phyloP scores from a whole-genome alignment of 2,888 invertebrate species.

The Geotrupes spiniger region DNA sequence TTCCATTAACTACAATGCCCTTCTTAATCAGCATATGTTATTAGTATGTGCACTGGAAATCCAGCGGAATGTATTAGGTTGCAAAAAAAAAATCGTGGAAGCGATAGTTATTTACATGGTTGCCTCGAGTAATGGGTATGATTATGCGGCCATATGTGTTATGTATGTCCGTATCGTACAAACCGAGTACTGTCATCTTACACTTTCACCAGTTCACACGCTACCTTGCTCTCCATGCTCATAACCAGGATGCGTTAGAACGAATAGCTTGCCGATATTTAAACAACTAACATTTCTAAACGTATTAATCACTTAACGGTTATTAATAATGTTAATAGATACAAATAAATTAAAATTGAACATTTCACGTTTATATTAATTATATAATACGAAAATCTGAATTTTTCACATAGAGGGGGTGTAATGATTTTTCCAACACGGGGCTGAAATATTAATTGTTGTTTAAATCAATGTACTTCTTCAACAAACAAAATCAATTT shows the following conservation, averaged over 20 bases:
- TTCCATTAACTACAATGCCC: conserved; percentile 4
- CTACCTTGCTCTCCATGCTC: conserved; percentile 26
- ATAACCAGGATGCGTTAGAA: conserved; percentile 23
- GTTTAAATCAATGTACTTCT: too few relatives aligned
- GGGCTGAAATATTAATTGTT: too few relatives aligned
- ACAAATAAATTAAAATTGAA: too few relatives aligned
- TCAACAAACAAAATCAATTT: too few relatives aligned
- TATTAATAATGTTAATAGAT: too few relatives aligned
- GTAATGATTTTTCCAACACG: too few relatives aligned
- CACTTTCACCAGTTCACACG: conserved; percentile 47
- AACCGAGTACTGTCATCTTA: conserved; percentile 39
- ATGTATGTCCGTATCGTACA: conserved; percentile 8
- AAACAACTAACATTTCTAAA: too few relatives aligned
- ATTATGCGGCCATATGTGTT: conserved; percentile 38
- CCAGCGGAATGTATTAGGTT: conserved; percentile 14
- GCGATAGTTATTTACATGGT: conserved; percentile 27
- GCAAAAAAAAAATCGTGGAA: conserved; percentile 17
- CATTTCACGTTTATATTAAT: too few relatives aligned
- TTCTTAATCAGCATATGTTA: conserved; percentile 4
- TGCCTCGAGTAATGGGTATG: conserved; percentile 36
- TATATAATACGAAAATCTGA: too few relatives aligned
- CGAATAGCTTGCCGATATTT: conserved; percentile 5
- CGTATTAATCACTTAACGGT: too few relatives aligned
- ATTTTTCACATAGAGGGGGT: too few relatives aligned
- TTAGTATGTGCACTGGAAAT: not conserved